A percentile compares a stretch with the other conserved stretches of the same genome.
Evolutionary conservation across 2,797 vertebrate species (phyloP).

Genomic region (Amphiprion clarkii): DNA sequence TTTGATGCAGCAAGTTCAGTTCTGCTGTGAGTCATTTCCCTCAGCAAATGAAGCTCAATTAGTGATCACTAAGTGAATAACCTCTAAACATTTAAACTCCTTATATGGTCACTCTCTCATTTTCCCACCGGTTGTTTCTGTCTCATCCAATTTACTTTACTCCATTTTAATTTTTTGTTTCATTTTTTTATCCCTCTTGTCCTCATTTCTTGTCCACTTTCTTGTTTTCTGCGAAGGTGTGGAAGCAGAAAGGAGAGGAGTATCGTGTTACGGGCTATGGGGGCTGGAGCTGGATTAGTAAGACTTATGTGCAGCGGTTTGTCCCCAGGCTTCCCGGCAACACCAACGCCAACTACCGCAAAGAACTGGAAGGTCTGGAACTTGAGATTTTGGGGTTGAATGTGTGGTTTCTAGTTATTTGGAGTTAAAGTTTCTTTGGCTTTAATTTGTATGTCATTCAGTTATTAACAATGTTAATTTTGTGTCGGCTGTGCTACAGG

Average conservation of each 20-base stretch:
- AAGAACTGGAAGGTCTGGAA: constrained; percentile 88
- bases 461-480: constrained; percentile 16
- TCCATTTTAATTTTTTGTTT: constrained; percentile 12
- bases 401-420: constrained; percentile 33
- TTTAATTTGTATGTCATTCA: constrained; percentile 16
- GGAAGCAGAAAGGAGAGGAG: constrained; percentile 99
- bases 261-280: constrained; percentile 98
- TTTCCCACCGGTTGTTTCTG: constrained; percentile 1
- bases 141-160: background rate
- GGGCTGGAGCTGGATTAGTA: constrained; percentile 98
- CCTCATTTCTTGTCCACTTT: constrained; percentile 18
- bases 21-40: constrained; percentile 53
- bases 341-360: constrained; percentile 95
- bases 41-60: constrained; percentile 28
- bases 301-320: constrained; percentile 94
- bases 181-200: background rate
- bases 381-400: constrained; percentile 18
- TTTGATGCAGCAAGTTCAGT: constrained; percentile 54
- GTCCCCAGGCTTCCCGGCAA: constrained; percentile 93
- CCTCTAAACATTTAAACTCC: constrained; percentile 31
- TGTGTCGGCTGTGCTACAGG: background rate
- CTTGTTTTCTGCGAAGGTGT: constrained; percentile 86
- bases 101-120: background rate
- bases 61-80: constrained; percentile 44
- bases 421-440: constrained; percentile 26